phyloP scores from a whole-genome alignment of 2,113 vertebrate genomes.

The Sinocyclocheilus anophthalmus region DNA sequence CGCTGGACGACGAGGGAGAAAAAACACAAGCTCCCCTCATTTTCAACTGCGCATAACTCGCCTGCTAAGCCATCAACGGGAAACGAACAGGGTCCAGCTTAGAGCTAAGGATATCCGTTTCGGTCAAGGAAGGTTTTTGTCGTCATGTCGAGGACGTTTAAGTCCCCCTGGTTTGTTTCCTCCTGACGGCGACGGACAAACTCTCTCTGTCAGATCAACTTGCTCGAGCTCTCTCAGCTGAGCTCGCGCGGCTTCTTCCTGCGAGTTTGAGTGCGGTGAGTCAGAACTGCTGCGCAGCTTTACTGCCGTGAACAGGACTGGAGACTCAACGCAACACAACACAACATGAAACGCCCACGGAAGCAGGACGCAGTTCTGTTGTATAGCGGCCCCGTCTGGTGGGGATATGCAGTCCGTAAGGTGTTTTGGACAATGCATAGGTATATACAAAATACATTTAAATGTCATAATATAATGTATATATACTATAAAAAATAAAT shows the following conservation, averaged over 20 bases:
- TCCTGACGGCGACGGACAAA: conserved; percentile 7
- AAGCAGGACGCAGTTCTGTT: not conserved
- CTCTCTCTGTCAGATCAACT: conserved; percentile 23
- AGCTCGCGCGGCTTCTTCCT: conserved; percentile 8
- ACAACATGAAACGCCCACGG: not conserved
- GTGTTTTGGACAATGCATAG: not conserved
- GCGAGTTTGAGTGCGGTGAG: not conserved
- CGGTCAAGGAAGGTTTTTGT: conserved; percentile 2
- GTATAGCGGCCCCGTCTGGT: conserved; percentile 5
- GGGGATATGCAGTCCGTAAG: not conserved
- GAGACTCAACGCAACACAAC: not conserved
- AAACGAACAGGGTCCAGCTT: conserved; percentile 13
- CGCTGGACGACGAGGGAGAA: conserved; percentile 71
- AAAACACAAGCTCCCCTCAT: conserved; percentile 59
- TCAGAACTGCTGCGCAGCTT: not conserved
- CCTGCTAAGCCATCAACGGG: conserved; percentile 40
- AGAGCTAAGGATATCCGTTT: conserved; percentile 37
- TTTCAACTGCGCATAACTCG: conserved; percentile 55
- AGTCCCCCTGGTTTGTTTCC: conserved; percentile 19
- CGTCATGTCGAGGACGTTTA: conserved; percentile 41
- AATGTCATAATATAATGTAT: too few relatives aligned
- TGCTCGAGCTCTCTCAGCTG: conserved; percentile 15
- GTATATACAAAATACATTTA: too few relatives aligned
- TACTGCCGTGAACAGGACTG: not conserved
- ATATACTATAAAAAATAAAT: too few relatives aligned